phyloP scores from a whole-genome alignment of 2,113 vertebrate genomes.

The Platanista minor region DNA sequence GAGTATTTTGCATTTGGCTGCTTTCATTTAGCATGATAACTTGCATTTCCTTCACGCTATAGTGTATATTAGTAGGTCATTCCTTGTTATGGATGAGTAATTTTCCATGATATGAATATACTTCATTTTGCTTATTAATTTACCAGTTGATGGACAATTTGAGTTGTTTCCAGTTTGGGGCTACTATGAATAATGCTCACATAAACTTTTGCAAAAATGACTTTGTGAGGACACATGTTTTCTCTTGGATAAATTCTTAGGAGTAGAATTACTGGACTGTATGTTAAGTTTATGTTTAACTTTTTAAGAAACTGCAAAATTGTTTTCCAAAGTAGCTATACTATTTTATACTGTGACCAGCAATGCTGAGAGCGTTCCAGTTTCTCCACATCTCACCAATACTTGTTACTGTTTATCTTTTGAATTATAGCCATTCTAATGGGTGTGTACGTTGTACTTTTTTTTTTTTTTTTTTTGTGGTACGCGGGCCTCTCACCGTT shows the following conservation, averaged over 20 bases:
- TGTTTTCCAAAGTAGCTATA: background rate
- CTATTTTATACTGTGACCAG: background rate
- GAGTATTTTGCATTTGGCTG: background rate
- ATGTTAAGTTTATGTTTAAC: slow-evolving; percentile 1
- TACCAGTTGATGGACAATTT: background rate
- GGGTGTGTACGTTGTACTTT: background rate
- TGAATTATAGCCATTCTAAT: background rate
- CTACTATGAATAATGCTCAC: background rate
- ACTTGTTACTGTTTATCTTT: background rate
- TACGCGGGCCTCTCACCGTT: too few species aligned
- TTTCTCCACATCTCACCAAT: background rate
- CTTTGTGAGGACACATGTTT: background rate
- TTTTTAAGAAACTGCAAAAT: background rate
- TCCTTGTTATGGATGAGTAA: background rate
- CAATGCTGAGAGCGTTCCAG: background rate
- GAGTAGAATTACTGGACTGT: background rate
- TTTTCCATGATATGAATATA: background rate
- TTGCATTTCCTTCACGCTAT: background rate
- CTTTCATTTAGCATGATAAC: background rate
- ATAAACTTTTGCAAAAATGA: background rate
- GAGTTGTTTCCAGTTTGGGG: background rate
- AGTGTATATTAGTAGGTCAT: background rate
- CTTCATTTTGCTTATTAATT: background rate
- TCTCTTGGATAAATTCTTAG: background rate
- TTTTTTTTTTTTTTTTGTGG: too few species aligned